These are phyloP conservation scores for Sericinus montela DNA, from an alignment of 2,888 invertebrate genomes.

Conservation along the genomic window DNA sequence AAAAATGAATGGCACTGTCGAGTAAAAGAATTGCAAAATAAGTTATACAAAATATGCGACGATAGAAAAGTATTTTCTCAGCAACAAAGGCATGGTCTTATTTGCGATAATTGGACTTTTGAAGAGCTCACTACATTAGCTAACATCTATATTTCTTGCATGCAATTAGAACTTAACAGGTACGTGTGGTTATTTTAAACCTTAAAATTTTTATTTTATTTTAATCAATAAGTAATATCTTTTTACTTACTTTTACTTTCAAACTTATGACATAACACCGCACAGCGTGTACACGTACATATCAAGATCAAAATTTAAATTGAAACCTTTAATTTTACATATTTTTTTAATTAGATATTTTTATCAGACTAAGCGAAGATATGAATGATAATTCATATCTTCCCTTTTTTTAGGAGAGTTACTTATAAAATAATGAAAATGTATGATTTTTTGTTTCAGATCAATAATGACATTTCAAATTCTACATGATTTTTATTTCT, in stretches of 20 bases:
- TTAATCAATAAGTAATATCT: no score
- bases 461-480: conserved; percentile 61
- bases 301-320: no score
- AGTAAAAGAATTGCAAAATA: conserved; percentile 68
- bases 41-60: conserved; percentile 78
- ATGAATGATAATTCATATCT: no score
- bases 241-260: no score
- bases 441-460: conserved; percentile 40
- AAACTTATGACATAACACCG: no score
- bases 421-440: no score
- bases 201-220: no score
- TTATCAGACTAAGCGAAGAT: no score
- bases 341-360: no score
- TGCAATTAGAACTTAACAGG: conserved; percentile 82
- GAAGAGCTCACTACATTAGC: conserved; percentile 73
- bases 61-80: conserved; percentile 74
- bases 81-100: conserved; percentile 69
- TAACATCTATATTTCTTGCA: conserved; percentile 75
- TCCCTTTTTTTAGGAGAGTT: no score
- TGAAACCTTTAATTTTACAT: no score
- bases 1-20: conserved; percentile 82
- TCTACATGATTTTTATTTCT: conserved; percentile 65
- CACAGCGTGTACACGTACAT: no score
- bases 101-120: conserved; percentile 78
- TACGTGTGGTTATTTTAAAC: conserved; percentile 20